Base-by-base conservation (phyloP, 2,888 invertebrate genomes). In the Drosophila borealis region DNA sequence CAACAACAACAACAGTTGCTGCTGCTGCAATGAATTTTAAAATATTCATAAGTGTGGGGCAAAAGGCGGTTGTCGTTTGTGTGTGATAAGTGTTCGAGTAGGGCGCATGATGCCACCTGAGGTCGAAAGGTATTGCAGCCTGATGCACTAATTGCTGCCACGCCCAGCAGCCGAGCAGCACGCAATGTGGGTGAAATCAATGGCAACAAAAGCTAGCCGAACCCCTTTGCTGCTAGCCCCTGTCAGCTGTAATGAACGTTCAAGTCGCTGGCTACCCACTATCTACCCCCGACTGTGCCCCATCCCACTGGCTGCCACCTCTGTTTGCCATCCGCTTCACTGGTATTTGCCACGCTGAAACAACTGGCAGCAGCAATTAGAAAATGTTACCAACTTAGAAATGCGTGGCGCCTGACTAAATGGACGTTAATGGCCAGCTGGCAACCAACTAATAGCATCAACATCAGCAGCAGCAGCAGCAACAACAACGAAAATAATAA, bases 371-470 rank as follows among this genome's bases (percentile, higher is more conserved):
- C 71, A 81, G 89, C 83, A 83, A 83, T 83, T 88, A 83, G 83
- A 83, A 83, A 83, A 83, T 83, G 83, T 88, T 83, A 62, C 81
- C 83, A 78, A 81, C 87, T 83, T 86, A 83, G 89, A 88, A 83
- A 83, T 83, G 83, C 83, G 83, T 88, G 83, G 83, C 87, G 80
- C 70, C 80, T 73, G 89, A 74, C 83, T 88, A 83, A 83, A 83
- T 83, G 89, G 83, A 83, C 89, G 89, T 86, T 83, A 83, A 83
- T 83, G 83, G 83, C 87, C 83, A 84, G 78, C 82, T 84, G 86
- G 84, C 87, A 86, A 86, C 81, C 88, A 78, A 83, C 84, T 86
- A 83, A 88, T 80, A 88, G 87, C 67, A 80, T 60, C 71, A 77
- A 39, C 81, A 74, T 8, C 67, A 72, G 1, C 61, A 45, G 4